Evolutionary conservation across 2,113 vertebrate genomes (phyloP).

Genomic region (Egretta garzetta): DNA sequence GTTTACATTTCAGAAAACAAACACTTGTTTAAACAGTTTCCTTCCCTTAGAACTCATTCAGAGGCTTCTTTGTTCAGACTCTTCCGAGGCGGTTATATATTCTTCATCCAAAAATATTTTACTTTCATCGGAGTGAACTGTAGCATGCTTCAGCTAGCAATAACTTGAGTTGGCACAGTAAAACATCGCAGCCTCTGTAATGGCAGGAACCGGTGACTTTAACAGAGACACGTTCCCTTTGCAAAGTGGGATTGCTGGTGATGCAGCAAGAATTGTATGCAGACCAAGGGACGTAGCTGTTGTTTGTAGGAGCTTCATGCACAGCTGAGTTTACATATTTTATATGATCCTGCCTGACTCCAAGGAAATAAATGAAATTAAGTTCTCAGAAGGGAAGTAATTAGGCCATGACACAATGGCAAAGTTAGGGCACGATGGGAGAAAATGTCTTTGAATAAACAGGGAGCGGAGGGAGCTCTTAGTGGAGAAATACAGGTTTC

Average conservation of each 20-base stretch:
- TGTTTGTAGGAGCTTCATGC: not conserved
- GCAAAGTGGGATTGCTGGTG: not conserved
- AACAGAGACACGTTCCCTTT: not conserved
- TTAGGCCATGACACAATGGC: constrained; percentile 33
- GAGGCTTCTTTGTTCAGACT: not conserved
- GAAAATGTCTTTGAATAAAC: constrained; percentile 18
- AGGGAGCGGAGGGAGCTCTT: not conserved
- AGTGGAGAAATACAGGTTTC: not conserved
- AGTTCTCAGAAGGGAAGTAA: constrained; percentile 50
- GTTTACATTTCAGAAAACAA: constrained; percentile 7
- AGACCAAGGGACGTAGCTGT: not conserved
- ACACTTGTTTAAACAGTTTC: not conserved
- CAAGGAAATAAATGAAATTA: constrained; percentile 62
- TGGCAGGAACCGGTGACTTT: not conserved
- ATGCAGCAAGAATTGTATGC: not conserved
- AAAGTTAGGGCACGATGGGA: constrained; percentile 11
- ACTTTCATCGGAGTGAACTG: not conserved
- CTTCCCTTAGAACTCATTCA: not conserved
- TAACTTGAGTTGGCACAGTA: not conserved
- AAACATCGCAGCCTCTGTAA: not conserved
- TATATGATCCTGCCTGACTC: constrained; percentile 34
- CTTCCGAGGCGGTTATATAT: not conserved
- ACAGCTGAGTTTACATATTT: constrained; percentile 50
- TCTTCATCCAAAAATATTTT: constrained; percentile 4
- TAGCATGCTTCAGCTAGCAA: not conserved